Percentiles rank a stretch among this genome's conserved stretches.
Conservation (phyloP, 1,140 invertebrate genomes). For the Apis mellifera region Amel_HAv3.1 CM009933.2:12670001-12670500, state of each 20-base stretch:
- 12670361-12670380: slow-evolving; percentile 54
- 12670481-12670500: slow-evolving; percentile 67
- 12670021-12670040: slow-evolving; percentile 43
- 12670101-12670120: no score
- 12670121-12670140: no score
- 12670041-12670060: slow-evolving; percentile 30
- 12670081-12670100: slow-evolving; percentile 9
- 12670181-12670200: neutral
- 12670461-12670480: slow-evolving; percentile 66
- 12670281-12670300: slow-evolving; percentile 24
- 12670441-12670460: slow-evolving; percentile 69
- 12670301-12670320: slow-evolving; percentile 6
- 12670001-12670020: neutral
- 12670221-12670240: no score
- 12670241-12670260: no score
- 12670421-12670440: slow-evolving; percentile 68
- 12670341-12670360: slow-evolving; percentile 49
- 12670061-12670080: slow-evolving; percentile 4
- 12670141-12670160: no score
- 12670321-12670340: slow-evolving; percentile 4
- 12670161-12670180: no score
- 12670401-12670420: slow-evolving; percentile 65
- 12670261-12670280: no score
- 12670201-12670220: no score
- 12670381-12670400: slow-evolving; percentile 58